A percentile compares a stretch with the other conserved stretches of the same genome.
Conservation (phyloP, 2,113 vertebrate genomes). For the Nothobranchius kuhntae region DNA sequence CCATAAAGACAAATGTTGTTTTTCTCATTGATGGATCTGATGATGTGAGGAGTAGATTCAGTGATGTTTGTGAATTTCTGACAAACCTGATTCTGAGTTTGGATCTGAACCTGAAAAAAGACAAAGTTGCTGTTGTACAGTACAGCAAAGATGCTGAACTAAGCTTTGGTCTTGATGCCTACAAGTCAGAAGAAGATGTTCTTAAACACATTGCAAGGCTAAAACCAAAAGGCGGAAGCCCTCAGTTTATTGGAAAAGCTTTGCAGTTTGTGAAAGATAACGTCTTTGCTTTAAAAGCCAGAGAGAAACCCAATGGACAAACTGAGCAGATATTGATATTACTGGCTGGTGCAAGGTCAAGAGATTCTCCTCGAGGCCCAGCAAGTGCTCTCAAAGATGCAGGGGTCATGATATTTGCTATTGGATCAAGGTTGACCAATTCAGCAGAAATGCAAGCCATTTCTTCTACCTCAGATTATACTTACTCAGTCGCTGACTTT, state of each 20-base stretch:
- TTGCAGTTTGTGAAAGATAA: conserved; percentile 74
- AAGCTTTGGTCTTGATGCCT: conserved; percentile 69
- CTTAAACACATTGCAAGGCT: conserved; percentile 61
- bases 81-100: conserved; percentile 64
- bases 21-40: conserved; percentile 83
- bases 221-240: conserved; percentile 72
- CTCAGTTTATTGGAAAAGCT: conserved; percentile 74
- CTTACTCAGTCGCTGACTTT: conserved; percentile 67
- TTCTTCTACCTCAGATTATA: conserved; percentile 59
- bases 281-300: conserved; percentile 64
- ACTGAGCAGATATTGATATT: conserved; percentile 73
- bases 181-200: conserved; percentile 62
- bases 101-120: conserved; percentile 70
- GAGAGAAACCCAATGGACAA: conserved; percentile 53
- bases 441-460: conserved; percentile 64
- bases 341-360: conserved; percentile 72
- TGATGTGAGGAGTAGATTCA: conserved; percentile 69
- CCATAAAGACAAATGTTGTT: conserved; percentile 72
- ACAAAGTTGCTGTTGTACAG: conserved; percentile 77
- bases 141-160: conserved; percentile 74
- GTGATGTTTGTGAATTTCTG: conserved; percentile 71
- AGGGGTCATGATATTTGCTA: conserved; percentile 66
- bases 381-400: conserved; percentile 64
- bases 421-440: conserved; percentile 70
- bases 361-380: conserved; percentile 72